Evolutionary conservation across 2,113 vertebrate genomes (phyloP).

Genomic region (Anas platyrhynchos): DNA sequence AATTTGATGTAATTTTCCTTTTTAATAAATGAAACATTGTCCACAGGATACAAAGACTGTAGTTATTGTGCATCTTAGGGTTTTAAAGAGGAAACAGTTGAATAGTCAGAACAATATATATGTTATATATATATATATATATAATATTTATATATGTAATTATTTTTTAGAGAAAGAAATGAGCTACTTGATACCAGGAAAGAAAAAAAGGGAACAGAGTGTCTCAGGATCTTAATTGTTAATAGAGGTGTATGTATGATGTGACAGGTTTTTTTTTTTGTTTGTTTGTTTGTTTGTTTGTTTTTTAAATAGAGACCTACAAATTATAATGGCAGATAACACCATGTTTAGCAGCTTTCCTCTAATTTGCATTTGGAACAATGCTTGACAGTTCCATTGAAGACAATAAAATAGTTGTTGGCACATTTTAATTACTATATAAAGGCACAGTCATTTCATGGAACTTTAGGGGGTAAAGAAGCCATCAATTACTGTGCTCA

Average conservation of each 20-base stretch:
- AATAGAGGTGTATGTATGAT: background rate
- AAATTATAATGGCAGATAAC: constrained; percentile 32
- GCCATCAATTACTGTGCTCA: constrained; percentile 60
- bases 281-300: background rate
- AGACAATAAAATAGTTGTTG: constrained; percentile 62
- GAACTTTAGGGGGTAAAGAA: constrained; percentile 58
- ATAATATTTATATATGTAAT: background rate
- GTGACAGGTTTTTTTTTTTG: background rate
- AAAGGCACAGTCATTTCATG: constrained; percentile 51
- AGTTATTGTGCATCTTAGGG: background rate
- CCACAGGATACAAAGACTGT: background rate
- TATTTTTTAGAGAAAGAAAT: background rate
- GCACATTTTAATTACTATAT: constrained; percentile 72
- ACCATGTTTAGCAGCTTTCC: constrained; percentile 36
- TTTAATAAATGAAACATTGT: background rate
- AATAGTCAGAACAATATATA: background rate
- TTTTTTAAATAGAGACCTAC: background rate
- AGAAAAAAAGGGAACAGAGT: background rate
- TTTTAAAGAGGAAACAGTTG: background rate
- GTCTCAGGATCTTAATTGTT: background rate
- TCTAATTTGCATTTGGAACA: constrained; percentile 54
- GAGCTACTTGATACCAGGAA: background rate
- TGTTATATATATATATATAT: no score
- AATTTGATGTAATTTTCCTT: background rate
- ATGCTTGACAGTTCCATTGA: constrained; percentile 42